Evolutionary conservation across 2,888 invertebrate genomes (phyloP), one percentile per base, ranked within the genome.

Genomic region (Embidobia sp.): DNA sequence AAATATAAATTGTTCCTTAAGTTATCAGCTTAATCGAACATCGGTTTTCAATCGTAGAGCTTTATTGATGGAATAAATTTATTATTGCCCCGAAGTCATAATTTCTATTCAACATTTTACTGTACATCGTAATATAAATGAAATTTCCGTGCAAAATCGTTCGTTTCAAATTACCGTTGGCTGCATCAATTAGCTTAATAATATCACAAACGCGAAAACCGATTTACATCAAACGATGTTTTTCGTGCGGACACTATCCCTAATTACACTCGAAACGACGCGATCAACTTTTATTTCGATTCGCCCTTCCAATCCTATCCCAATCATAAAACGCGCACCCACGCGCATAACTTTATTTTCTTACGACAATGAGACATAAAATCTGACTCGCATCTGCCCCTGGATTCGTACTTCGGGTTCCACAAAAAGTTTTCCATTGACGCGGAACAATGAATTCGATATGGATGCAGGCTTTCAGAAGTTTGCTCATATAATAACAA

Each of bases 401-500:
- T 10, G 15, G 31, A 57, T 63, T 63, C 29, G 22, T 44, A 37
- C 44, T 18, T 40, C 19, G 31, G 22, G 13, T 15, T 53, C 33
- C 29, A 53, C 53, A 74, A 74, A 73, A 66, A 35, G 49, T 74
- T 69, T 13, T 1, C 59, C 42, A 66, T 66, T 64, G 69, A 77
- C 37, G 40, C 5, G 10, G 33, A 29, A 74, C 57, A 66, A 69
- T 74, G 69, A 61, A 59, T 72, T 51, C 40, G 63, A 67, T 72
- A 75, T 72, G 42, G 75, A 69, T 48, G 22, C 49, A n/a, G 31
- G 37, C 57, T 37, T 72, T 61, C 66, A 72, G 59, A 78, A 78
- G 72, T 78, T 78, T 55, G 63, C 33, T 61, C 70, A 63, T 72
- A 75, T 66, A 61, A 78, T 78, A 75, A 78, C 66, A 61, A 51